These are phyloP conservation scores for Prunella himalayana DNA, from an alignment of 2,113 vertebrate genomes.

Conservation along the genomic window DNA sequence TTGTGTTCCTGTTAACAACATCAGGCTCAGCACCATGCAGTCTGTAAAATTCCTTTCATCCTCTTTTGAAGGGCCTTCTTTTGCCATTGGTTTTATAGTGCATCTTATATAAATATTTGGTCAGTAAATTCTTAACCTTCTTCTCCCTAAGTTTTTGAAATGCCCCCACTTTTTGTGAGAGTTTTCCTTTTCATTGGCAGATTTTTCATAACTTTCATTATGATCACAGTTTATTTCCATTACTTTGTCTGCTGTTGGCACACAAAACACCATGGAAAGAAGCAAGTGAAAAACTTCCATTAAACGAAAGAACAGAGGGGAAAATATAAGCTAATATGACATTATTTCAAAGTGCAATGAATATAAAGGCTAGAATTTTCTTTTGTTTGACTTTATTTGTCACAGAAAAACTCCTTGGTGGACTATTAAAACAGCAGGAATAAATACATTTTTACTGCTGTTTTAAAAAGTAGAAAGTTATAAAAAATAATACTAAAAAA, in stretches of 20 bases:
- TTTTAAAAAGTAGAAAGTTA: background rate
- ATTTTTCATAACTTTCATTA: background rate
- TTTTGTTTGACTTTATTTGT: background rate
- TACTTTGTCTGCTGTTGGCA: background rate
- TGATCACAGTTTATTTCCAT: background rate
- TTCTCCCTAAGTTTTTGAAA: background rate
- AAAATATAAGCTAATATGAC: background rate
- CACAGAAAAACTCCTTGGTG: background rate
- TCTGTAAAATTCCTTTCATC: conserved; percentile 17
- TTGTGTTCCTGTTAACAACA: background rate
- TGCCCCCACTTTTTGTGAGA: accelerated
- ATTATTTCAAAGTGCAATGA: background rate
- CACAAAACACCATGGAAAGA: background rate
- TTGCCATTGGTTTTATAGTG: background rate
- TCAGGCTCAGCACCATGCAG: background rate
- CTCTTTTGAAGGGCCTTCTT: background rate
- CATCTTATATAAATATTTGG: background rate
- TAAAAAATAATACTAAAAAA: background rate
- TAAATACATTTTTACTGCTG: background rate
- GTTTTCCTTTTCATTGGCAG: background rate
- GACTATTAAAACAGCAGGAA: background rate
- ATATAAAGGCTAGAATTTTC: background rate
- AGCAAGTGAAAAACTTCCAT: background rate
- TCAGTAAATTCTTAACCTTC: background rate
- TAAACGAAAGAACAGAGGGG: background rate